phyloP scores from a whole-genome alignment of 2,113 vertebrate species.

The pig (Sus scrofa) region DNA sequence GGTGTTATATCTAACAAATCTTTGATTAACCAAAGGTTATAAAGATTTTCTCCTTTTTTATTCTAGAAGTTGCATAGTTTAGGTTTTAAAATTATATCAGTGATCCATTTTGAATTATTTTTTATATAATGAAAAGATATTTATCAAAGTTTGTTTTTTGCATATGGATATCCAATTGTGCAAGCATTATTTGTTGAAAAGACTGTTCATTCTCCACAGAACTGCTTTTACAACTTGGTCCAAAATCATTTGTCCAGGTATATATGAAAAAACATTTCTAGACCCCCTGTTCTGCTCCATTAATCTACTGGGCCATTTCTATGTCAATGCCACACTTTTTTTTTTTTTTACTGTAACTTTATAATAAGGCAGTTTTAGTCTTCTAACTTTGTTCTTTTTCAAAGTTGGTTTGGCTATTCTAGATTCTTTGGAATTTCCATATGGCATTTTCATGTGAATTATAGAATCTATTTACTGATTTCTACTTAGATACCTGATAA shows the following conservation, averaged over 20 bases:
- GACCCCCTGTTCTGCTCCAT: not conserved
- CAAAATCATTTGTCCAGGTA: not conserved
- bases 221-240: not conserved
- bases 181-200: not conserved
- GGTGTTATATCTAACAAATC: not conserved
- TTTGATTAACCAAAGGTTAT: not conserved
- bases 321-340: not conserved
- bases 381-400: not conserved
- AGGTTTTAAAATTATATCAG: not conserved
- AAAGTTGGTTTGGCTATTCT: not conserved
- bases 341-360: not conserved
- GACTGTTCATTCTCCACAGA: not conserved
- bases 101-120: not conserved
- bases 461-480: not conserved
- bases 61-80: not conserved
- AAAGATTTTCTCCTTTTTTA: not conserved
- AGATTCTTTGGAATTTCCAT: not conserved
- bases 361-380: not conserved
- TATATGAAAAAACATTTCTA: not conserved
- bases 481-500: not conserved
- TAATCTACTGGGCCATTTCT: not conserved
- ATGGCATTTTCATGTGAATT: not conserved
- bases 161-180: not conserved
- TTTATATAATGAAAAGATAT: not conserved
- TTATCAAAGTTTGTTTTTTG: not conserved